Evolutionary conservation across 2,797 vertebrate species (phyloP), one percentile per base, ranked within the genome.

Genomic region (Sternotherus odoratus): DNA sequence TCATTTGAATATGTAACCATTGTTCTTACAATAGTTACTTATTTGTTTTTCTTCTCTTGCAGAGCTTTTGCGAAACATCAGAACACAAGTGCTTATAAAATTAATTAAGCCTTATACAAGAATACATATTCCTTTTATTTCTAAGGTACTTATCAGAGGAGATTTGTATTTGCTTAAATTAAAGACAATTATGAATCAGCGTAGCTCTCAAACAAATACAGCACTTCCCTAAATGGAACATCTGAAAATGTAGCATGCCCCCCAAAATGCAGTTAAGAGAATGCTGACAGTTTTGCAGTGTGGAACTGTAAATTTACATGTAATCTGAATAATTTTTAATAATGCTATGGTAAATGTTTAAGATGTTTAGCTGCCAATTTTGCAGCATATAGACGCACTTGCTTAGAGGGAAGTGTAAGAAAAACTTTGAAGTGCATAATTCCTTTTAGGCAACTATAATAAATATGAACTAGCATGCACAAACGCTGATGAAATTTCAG

Each of bases 71-170:
- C 97, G 99, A 96, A 99, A 99, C 98, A 99, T 99, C 98, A 99
- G 99, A 99, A 99, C 99, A 98, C 99, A 99, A 99, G 99, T 99
- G 98, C 99, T 99, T 98, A 99, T 99, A 98, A 99, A 99, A 98
- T 99, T 99, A 99, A 99, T 99, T 98, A 99, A 99, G 98, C 99
- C 99, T 97, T 99, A 99, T 98, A 99, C 99, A 95, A 99, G 99
- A 99, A 99, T 99, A 99, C 99, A 99, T 99, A 99, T 99, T 99
- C 99, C 99, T 95, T 99, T 99, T 98, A 99, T 99, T 98, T 99
- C 99, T 96, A 99, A 99, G 99, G 99, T 99, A 98, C 96, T 95
- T 96, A 72, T 84, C 89, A 53, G 57, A 82, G 19, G 72, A 91
- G 74, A 85, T 90, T 95, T 96, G 72, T 78, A 56, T 87, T 94